Base-by-base conservation (phyloP, 2,113 vertebrate species). In the Sula dactylatra region DNA sequence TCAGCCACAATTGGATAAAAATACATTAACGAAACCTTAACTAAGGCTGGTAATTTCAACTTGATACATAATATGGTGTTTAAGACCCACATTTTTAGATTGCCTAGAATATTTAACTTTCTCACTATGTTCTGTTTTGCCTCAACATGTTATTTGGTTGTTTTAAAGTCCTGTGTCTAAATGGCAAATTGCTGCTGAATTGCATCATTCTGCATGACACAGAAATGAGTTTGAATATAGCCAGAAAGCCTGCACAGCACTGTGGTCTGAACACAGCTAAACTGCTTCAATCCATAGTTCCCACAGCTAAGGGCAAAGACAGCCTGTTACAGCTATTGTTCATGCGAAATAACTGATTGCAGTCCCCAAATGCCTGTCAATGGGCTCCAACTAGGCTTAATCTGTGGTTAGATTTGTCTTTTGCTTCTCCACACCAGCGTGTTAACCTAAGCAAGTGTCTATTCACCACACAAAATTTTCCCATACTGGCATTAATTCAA, bases 1-100 rank as follows among this genome's bases (percentile, higher is more conserved):
- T 77, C 55, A 96, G 65, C 85, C 89, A 91, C 71, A 95, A 82
- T 8, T 90, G 86, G 84, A 83, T 86, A 96, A 94, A 84, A 95
- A 70, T 65, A 71, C 78, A 79, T 76, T 90, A 90, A 76, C 89
- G 56, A 97, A 92, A 59, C 82, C 78, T 76, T 88, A 83, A 91
- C 45, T 78, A 76, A 66, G 66, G 38, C 49, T 80, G 27, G 20
- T 87, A 79, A 62, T 91, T 97, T 90, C 89, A 91, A 87, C 67
- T 77, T 83, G 64, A 80, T 88, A 92, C 7, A 55, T 58, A 93
- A 93, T 83, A 91, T 3, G 12, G 49, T 91, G 64, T 85, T 97
- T 95, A 93, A 96, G 67, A 81, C 36, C 84, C 88, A 92, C 82
- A 90, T 81, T 92, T 92, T 93, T 88, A 90, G 71, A 58, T 64